Base-by-base conservation (phyloP, 2,888 invertebrate genomes). In the Acanthosoma haemorrhoidale region DNA sequence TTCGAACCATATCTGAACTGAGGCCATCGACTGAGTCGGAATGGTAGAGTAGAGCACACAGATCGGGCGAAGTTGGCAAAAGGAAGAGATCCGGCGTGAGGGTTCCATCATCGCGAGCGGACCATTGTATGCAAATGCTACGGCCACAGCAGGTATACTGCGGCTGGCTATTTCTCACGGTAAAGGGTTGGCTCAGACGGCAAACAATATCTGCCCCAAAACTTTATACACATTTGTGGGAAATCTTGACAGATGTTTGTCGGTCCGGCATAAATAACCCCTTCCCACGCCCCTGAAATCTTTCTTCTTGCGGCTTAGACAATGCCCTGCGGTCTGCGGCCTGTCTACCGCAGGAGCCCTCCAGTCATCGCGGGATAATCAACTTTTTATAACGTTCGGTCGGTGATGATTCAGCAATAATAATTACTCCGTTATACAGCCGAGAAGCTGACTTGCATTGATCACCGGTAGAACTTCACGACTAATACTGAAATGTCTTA, bases 191-290 rank as follows among this genome's bases (percentile, higher is more conserved):
- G 36, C 21, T 11, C 21, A 41, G 64, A 41, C 29, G 36, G 21
- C 25, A 36, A 16, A 32, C 59, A 64, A 41, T 41, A 15, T 41
- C 64, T 15, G 15, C 4, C 29, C 18, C 18, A n/a, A n/a, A n/a
- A 38, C 6, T 25, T 38, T 41, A 11, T 57, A 38, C 64, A 64
- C 15, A 64, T 64, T 39, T 64, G 64, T 64, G 64, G 64, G 64
- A 64, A 64, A 29, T 41, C 21, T 2, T 15, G 39, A 41, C 64
- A 64, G 64, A 64, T 64, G 64, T 25, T 25, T 1, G 4, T 38
- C 29, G 29, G 29, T 25, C 51, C 51, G 21, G n/a, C n/a, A n/a
- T n/a, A n/a, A n/a, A n/a, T n/a, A n/a, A 25, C 51, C 4, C 25
- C 21, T 25, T 51, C 25, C 51, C 51, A 25, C 25, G 25, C 25